Evolutionary conservation across 2,113 vertebrate species (phyloP), one percentile per base, ranked within the genome.

Genomic region (Oncorhynchus gorbuscha): DNA sequence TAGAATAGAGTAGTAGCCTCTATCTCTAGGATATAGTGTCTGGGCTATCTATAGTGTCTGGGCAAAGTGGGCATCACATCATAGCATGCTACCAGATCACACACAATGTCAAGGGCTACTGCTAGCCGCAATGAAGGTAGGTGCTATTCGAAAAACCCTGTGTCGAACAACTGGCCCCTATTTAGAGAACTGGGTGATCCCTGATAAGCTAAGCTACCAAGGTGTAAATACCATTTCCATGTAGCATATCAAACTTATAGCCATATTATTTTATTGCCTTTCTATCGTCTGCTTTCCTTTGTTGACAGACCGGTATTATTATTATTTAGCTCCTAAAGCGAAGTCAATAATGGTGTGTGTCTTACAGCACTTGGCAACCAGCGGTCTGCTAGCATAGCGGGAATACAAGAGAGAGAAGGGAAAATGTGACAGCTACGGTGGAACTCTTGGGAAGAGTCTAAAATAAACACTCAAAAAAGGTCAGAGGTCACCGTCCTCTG

Each of bases 321-420:
- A 45, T 45, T 9, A 45, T 30, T n/a, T 24, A 24, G 1, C 24
- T 24, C 24, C 24, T 45, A 20, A 2, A 39, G 68, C 30, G 11
- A 45, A 45, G 18, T 64, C 62, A 5, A 26, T n/a, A 11, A 22
- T 0, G 5, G 18, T 76, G 4, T 83, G 26, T 73, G 77, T 77
- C 49, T 39, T 5, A 9, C 65, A 64, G 73, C 58, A 51, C 22
- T 45, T 35, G 8, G 45, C 66, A 58, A 35, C 22, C 78, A 72
- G 55, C 26, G 78, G 76, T 71, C 81, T 77, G 39, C 73, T 76
- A 64, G 9, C 32, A 55, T 28, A 16, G 35, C 62, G 71, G 18
- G 16, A 74, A 22, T 71, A 72, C 72, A 79, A 84, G 79, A 75
- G 32, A 81, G 22, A 65, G 85, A 79, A 30, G 71, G 66, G 45